Evolutionary conservation across 30 jellyfish, hydroid and myxozoan genomes (phyloP), one percentile per base, ranked within the genome.

Genomic region (Turritopsis dohrnii): DNA sequence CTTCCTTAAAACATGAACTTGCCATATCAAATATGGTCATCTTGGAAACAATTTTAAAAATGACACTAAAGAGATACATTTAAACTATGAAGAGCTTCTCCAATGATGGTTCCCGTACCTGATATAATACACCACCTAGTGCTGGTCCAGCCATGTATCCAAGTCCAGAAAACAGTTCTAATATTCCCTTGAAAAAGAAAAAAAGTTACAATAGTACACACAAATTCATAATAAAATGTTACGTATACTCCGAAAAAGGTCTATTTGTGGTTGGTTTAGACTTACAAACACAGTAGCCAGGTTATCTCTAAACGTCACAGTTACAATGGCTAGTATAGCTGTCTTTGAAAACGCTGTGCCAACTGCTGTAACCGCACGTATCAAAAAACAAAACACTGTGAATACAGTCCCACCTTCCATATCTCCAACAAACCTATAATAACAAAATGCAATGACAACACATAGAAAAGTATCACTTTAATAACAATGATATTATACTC

Each of bases 91-190:
- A n/a, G n/a, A n/a, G n/a, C n/a, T n/a, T n/a, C n/a, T n/a, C n/a
- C n/a, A n/a, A n/a, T n/a, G n/a, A 60, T 0, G 21, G 21, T 60
- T 18, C 21, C 19, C 89, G 28, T 79, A 91, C 97, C 65, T 86
- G 71, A 66, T 86, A 91, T 13, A 91, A 75, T 71, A 91, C 69
- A 25, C 96, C 97, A 0, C 97, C 97, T 29, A 91, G 74, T n/a
- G 97, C 87, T 8, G 97, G 96, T 8, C 97, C 97, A 30, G 97
- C 96, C 96, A 83, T 91, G 76, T 86, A 54, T 28, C 97, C 97
- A 79, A 87, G 79, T 4, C 97, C 97, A 71, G 90, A 77, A 87
- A 91, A 91, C 18, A 84, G 75, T 60, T 91, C 97, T 77, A 83
- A 52, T 28, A 87, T 72, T 16, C 97, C 97, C 97, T 91, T 65